These are phyloP conservation scores for Amazona guildingii DNA, from an alignment of 2,113 vertebrate genomes.

Conservation along the genomic window DNA sequence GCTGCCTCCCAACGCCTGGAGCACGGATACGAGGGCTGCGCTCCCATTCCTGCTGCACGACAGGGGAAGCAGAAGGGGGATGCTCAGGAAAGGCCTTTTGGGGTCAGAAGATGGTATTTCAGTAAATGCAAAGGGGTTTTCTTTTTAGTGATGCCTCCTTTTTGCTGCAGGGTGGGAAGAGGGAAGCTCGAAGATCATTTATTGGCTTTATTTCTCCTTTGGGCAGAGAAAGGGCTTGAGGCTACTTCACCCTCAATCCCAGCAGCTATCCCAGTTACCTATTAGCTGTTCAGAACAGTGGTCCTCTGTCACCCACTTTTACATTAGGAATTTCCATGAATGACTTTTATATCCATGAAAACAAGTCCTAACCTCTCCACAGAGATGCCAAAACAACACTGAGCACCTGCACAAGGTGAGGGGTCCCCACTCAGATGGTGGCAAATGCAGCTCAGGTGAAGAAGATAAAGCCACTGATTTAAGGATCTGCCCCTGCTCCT, in stretches of 20 bases:
- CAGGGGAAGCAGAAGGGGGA: neutral
- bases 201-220: neutral
- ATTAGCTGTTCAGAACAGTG: neutral
- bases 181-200: neutral
- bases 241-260: neutral
- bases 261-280: neutral
- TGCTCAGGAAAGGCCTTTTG: neutral
- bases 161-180: neutral
- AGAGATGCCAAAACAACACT: accelerated
- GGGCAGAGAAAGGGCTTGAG: neutral
- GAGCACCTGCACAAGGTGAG: accelerated
- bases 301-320: neutral
- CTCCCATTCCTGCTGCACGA: accelerated
- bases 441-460: neutral
- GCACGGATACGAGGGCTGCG: accelerated
- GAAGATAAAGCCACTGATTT: neutral
- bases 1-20: neutral
- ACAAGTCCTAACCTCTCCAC: neutral
- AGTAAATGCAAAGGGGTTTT: neutral
- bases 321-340: neutral
- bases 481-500: neutral
- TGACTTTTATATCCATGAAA: neutral
- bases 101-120: neutral
- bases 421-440: accelerated
- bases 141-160: neutral